Evolutionary conservation across 2,888 invertebrate genomes (phyloP).

Genomic region (Melipona beecheii): DNA sequence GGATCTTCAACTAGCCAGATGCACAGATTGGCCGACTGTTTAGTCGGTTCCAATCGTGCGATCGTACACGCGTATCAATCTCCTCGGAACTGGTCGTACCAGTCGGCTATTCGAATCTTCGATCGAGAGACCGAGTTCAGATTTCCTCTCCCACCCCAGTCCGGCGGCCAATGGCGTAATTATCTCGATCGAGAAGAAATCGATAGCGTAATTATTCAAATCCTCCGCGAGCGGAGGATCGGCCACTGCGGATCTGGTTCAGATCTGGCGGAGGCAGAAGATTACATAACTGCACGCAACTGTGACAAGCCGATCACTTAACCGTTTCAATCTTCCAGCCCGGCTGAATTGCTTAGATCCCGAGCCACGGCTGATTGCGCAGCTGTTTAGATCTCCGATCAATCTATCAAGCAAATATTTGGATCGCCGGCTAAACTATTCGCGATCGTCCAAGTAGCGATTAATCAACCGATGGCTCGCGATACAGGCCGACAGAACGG

Average conservation of each 20-base stretch:
- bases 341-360: slow-evolving; percentile 12
- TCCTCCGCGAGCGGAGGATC: not conserved
- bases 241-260: not conserved
- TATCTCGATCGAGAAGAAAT: slow-evolving; percentile 15
- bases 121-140: not conserved
- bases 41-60: not conserved
- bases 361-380: slow-evolving; percentile 12
- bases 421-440: slow-evolving; percentile 13
- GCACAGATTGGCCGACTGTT: not conserved
- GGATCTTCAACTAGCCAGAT: not conserved
- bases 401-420: slow-evolving; percentile 28
- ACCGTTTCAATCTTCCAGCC: slow-evolving; percentile 4
- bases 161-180: slow-evolving; percentile 13
- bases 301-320: slow-evolving; percentile 1
- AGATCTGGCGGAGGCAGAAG: not conserved
- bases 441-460: slow-evolving; percentile 29
- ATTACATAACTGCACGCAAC: slow-evolving; percentile 4
- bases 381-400: slow-evolving; percentile 33
- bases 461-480: slow-evolving; percentile 12
- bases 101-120: slow-evolving; percentile 13
- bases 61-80: slow-evolving; percentile 26
- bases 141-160: not conserved
- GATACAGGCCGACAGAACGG: not conserved
- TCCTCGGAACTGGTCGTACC: slow-evolving; percentile 10
- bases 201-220: slow-evolving; percentile 24